Conservation (phyloP, 2,888 invertebrate species). For the Chorisops tibialis region DNA sequence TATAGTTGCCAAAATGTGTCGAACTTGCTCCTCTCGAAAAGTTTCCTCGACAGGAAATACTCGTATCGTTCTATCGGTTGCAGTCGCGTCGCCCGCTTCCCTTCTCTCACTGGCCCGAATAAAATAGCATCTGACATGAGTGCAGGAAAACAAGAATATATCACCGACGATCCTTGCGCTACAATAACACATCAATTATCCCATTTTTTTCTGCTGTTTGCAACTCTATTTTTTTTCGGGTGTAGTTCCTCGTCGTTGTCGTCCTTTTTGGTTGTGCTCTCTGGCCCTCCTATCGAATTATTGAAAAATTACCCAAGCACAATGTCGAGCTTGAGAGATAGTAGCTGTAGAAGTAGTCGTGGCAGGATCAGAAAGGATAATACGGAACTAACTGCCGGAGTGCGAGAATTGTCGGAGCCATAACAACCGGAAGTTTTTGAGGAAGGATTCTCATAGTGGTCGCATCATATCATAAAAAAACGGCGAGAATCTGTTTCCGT, state of each 20-base stretch:
- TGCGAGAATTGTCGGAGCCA: constrained; percentile 1
- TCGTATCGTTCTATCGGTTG: not conserved
- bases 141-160: constrained; percentile 29
- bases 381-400: not conserved
- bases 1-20: constrained; percentile 11
- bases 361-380: not conserved
- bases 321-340: not conserved
- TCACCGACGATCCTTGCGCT: constrained; percentile 26
- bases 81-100: not conserved
- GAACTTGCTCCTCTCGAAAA: not conserved
- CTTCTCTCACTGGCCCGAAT: constrained; percentile 11
- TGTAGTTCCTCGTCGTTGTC: not conserved
- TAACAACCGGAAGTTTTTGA: constrained; percentile 11
- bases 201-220: constrained; percentile 11
- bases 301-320: constrained; percentile 32
- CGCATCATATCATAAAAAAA: too few relatives aligned
- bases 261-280: not conserved
- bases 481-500: too few relatives aligned
- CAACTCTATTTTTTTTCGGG: constrained; percentile 13
- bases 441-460: too few relatives aligned
- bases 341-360: not conserved
- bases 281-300: constrained; percentile 27
- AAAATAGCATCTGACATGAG: constrained; percentile 19
- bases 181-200: constrained; percentile 34
- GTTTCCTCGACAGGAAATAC: too few relatives aligned